Evolutionary conservation across 2,888 invertebrate species (phyloP).

Genomic region (Lissocephala sabroskyi): DNA sequence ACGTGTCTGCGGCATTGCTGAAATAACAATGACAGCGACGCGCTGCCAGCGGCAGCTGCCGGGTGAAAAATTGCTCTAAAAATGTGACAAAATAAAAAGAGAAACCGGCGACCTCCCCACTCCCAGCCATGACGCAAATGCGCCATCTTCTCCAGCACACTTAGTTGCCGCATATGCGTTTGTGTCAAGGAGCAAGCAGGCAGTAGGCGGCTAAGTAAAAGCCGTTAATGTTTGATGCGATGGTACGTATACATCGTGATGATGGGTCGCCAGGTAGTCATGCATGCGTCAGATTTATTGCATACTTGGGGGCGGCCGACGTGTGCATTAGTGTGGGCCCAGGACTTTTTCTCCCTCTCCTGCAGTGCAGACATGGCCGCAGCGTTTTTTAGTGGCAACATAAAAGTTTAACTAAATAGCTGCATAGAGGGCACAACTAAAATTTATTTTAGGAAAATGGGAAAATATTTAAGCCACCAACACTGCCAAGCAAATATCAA

Average conservation of each 20-base stretch:
- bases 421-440: too few species aligned
- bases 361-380: constrained; percentile 10
- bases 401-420: constrained; percentile 15
- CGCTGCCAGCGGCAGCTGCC: background rate
- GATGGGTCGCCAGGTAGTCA: constrained; percentile 12
- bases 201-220: constrained; percentile 39
- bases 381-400: constrained; percentile 4
- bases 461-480: too few species aligned
- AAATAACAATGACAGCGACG: background rate
- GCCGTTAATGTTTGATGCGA: constrained; percentile 59
- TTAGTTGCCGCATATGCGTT: constrained; percentile 19
- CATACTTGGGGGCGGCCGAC: constrained; percentile 50
- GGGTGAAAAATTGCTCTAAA: constrained; percentile 38
- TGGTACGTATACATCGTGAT: too few species aligned
- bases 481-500: too few species aligned
- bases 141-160: too few species aligned
- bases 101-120: too few species aligned
- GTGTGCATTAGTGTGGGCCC: constrained; percentile 23
- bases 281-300: constrained; percentile 46
- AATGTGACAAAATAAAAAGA: constrained; percentile 30
- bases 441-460: too few species aligned
- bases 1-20: constrained; percentile 15
- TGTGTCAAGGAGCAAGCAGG: constrained; percentile 40
- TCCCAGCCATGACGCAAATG: too few species aligned
- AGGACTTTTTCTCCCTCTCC: background rate